Base-by-base conservation (phyloP, 1,140 invertebrate genomes). In the Elymnias hypermnestra region DNA sequence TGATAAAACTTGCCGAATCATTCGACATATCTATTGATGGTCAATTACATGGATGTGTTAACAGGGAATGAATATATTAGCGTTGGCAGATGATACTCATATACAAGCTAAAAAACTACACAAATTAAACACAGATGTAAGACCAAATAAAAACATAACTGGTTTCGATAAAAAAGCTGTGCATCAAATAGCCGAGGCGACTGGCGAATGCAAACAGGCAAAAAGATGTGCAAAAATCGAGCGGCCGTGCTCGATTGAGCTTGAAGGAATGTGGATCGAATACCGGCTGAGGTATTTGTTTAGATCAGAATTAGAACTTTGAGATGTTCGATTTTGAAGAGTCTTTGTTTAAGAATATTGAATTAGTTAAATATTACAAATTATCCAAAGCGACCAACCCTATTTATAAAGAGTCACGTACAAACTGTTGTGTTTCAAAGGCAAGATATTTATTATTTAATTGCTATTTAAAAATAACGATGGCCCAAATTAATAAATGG, bases 151-250 rank as follows among this genome's bases (percentile, higher is more conserved):
- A 67, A 63, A 67, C 54, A 60, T 41, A 61, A 73, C 63, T 54
- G 59, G 64, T 62, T 57, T 35, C 29, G 22, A 62, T 50, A 56
- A 63, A 65, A 63, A 72, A 71, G 67, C 66, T 63, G 62, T 67
- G 71, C 70, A 63, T 70, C 60, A 64, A 71, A 71, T 53, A 53
- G 40, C 58, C 59, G 57, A 53, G 44, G 35, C 52, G 68, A 44
- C 54, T 46, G 64, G 70, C 68, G 61, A 61, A 62, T 66, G 67
- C 70, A 66, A 61, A 62, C 68, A 69, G 67, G 72, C 72, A 81
- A 77, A 62, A 70, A 72, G 62, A 63, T 67, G 76, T 83, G 76
- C 76, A 81, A 77, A 74, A 75, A 64, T 71, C 54, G 60, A 63
- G 52, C 68, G 47, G 58, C 56, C 57, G 69, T 68, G 73, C 68